Base-by-base conservation (phyloP, 2,797 vertebrate species). In the Octomys mimax region DNA sequence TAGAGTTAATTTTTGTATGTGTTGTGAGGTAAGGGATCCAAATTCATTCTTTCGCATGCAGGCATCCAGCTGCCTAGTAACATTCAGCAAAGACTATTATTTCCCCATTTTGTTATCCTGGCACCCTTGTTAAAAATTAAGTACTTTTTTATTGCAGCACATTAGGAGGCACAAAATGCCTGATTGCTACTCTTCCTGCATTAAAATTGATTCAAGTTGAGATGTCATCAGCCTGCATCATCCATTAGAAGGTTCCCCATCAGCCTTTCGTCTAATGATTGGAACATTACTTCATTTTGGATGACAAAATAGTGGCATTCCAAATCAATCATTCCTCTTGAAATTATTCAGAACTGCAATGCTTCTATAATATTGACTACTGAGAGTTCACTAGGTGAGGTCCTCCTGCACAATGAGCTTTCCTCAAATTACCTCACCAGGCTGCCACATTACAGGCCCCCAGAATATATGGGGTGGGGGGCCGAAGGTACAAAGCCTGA, bases 121-220 rank as follows among this genome's bases (percentile, higher is more conserved):
- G 81, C 54, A 71, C 11, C n/a, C 21, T 52, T 7, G 16, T 87
- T 54, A 66, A 66, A 70, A 92, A 59, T 64, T 90, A 90, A 82
- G 46, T 90, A 83, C 31, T 70, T 79, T 42, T n/a, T 62, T 90
- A 42, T 22, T 73, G 36, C 24, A 91, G 31, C 26, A 77, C 22
- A 36, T 82, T 54, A 57, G 26, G n/a, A 92, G 54, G 13, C 19
- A 70, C 16, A 70, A 54, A 62, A 92, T 71, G 24, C 31, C 62
- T 71, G 36, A 42, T 52, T 95, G 46, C 57, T 66, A 93, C 54
- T 73, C 21, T 46, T 83, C 91, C 87, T 59, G 6, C 39, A 22
- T 93, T 86, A 83, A 83, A 87, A 71, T 87, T 54, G 28, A 84
- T 83, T 92, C 66, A 8, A 5, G 36, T 49, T 70, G 78, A 92